phyloP scores from a whole-genome alignment of 2,888 invertebrate genomes.

The Cacoxenus indagator region DNA sequence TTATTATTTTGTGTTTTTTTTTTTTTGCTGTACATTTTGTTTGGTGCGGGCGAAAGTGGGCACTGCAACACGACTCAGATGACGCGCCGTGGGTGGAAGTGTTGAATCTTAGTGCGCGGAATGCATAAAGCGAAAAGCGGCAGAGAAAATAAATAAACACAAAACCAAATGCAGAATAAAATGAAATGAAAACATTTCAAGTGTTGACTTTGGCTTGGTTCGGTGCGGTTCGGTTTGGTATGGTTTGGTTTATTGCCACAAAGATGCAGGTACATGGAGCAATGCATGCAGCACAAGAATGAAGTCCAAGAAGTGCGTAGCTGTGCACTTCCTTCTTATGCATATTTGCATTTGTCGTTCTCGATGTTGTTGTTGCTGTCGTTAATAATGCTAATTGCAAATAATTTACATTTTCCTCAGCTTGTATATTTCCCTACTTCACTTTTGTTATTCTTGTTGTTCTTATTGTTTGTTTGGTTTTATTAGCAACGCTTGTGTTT shows the following conservation, averaged over 20 bases:
- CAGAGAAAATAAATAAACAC: constrained; percentile 31
- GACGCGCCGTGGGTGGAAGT: too few relatives aligned
- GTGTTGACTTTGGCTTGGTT: constrained; percentile 58
- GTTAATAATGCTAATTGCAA: constrained; percentile 39
- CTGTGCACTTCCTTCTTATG: background rate
- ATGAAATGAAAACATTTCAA: constrained; percentile 63
- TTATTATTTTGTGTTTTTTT: background rate
- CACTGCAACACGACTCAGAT: too few relatives aligned
- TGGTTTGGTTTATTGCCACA: constrained; percentile 1
- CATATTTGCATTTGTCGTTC: background rate
- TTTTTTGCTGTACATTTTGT: background rate
- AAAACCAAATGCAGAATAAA: constrained; percentile 48
- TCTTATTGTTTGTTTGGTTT: background rate
- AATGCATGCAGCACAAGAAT: background rate
- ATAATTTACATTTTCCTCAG: constrained; percentile 33
- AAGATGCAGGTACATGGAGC: background rate
- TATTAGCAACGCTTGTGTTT: constrained; percentile 6
- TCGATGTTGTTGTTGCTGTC: constrained; percentile 37
- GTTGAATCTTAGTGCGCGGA: too few relatives aligned
- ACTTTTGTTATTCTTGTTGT: background rate
- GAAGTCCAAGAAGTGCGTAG: constrained; percentile 2
- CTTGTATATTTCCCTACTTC: constrained; percentile 5
- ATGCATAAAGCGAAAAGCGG: background rate
- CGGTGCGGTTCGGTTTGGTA: background rate
- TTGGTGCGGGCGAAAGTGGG: background rate